These are phyloP conservation scores for Myiopsitta monachus DNA, from an alignment of 2,113 vertebrate species.

Conservation along the genomic window DNA sequence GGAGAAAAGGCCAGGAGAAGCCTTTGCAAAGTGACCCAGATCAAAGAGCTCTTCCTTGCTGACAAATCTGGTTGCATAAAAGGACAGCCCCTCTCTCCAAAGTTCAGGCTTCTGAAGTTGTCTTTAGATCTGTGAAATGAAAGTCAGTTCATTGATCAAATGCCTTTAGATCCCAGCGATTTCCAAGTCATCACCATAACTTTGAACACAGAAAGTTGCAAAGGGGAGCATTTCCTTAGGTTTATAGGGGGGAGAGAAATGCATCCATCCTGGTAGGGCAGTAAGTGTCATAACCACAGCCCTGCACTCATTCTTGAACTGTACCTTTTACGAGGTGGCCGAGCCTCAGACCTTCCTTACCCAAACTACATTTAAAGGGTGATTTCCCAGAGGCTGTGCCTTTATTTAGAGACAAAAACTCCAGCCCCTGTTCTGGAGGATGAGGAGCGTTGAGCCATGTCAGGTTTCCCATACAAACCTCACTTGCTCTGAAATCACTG, in stretches of 20 bases:
- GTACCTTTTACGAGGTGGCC: background rate
- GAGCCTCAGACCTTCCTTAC: background rate
- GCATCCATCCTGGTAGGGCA: rapidly evolving
- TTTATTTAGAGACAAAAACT: background rate
- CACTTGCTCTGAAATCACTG: background rate
- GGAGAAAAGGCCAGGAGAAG: slow-evolving; percentile 3
- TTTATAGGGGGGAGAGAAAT: background rate
- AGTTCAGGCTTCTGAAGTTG: slow-evolving; percentile 28
- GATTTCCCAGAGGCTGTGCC: background rate
- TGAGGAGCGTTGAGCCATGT: rapidly evolving
- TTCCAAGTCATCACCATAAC: background rate
- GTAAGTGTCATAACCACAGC: background rate
- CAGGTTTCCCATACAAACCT: background rate
- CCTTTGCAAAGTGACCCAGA: background rate
- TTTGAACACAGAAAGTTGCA: background rate
- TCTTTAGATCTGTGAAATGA: slow-evolving; percentile 45
- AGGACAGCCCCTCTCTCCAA: background rate
- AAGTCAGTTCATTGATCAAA: slow-evolving; percentile 32
- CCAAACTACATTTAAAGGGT: background rate
- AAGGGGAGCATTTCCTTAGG: background rate
- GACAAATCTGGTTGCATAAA: slow-evolving; percentile 33
- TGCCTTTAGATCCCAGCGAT: background rate
- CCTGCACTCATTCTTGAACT: background rate
- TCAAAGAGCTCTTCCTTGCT: slow-evolving; percentile 37
- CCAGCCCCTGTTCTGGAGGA: background rate